Evolutionary conservation across 2,888 invertebrate species (phyloP), one percentile per base, ranked within the genome.

Genomic region (Saturnia pavonia): DNA sequence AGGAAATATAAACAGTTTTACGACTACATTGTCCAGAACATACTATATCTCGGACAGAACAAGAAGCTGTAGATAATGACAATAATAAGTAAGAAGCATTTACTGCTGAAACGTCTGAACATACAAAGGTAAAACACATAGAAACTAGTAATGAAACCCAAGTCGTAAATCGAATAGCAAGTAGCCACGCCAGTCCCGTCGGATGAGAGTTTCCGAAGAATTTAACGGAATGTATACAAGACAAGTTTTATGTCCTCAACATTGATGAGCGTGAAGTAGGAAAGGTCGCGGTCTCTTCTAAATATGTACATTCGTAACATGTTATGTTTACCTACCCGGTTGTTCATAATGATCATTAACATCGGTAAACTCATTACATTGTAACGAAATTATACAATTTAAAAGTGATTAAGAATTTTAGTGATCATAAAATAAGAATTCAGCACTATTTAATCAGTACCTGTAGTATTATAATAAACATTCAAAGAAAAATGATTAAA

Each of bases 171-270:
- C 78, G 84, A 79, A 83, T 77, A 69, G 72, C 68, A 85, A 84
- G 83, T 81, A 78, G 85, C 83, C 86, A 85, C 77, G 85, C 83
- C 86, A 84, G 85, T 82, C 85, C 85, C 80, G 80, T 75, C 68
- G 76, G 76, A 80, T 74, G 74, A 75, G 74, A 75, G 74, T 76
- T 80, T 79, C 77, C 76, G 78, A 81, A 82, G 83, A 84, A 85
- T 85, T 88, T 83, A 85, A 86, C 87, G 86, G 88, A 86, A 87
- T 83, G 79, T 80, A 80, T 82, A 81, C 40, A 65, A 65, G 84
- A 85, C 84, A 84, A 75, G 80, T 87, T 91, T 91, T 88, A 89
- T 88, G 88, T 84, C 86, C 84, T 85, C 86, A 85, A 88, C 89
- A 88, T 89, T 89, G 91, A 90, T 88, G 88, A 88, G 85, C 84